Evolutionary conservation across 2,113 vertebrate species (phyloP), one percentile per base, ranked within the genome.

Genomic region (Hipposideros armiger): DNA sequence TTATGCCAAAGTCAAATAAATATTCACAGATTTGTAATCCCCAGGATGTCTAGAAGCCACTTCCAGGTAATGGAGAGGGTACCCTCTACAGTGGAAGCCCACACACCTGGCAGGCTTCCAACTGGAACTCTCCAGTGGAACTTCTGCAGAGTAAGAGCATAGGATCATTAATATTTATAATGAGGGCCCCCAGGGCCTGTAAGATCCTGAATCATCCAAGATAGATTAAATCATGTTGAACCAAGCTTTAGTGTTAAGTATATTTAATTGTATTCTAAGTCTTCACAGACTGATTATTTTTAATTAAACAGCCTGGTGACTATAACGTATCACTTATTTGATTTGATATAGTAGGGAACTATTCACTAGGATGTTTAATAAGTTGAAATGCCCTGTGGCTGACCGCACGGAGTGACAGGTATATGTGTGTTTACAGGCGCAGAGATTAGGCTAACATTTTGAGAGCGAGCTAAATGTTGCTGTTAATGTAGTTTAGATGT

Each of bases 221-320:
- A 96, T 96, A 96, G 95, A 96, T 96, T 96, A 94, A 96, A 96
- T 96, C 91, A 80, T 47, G 78, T 95, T 93, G 93, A 95, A 80
- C 86, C 47, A 22, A 91, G 88, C 86, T 96, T 96, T 90, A 73
- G 78, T 54, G 86, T 90, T 96, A 96, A 96, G 96, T 92, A 72
- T 86, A 93, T 78, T 81, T 95, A 90, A 97, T 88, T 96, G 95
- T 93, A 72, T 93, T 83, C 86, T 78, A 93, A 78, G 69, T 91
- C 94, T 93, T 97, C 95, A 78, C 93, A 96, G 96, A 86, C 94
- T 82, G 93, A 95, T 91, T 95, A 83, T 94, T 87, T 97, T 97
- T 96, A 91, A 97, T 97, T 97, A 96, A 82, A 90, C 47, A 76
- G 89, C 93, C 89, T 22, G 58, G 60, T 67, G 87, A 94, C 91